phyloP scores from a whole-genome alignment of 2,797 vertebrate species.

The Aplochiton taeniatus region DNA sequence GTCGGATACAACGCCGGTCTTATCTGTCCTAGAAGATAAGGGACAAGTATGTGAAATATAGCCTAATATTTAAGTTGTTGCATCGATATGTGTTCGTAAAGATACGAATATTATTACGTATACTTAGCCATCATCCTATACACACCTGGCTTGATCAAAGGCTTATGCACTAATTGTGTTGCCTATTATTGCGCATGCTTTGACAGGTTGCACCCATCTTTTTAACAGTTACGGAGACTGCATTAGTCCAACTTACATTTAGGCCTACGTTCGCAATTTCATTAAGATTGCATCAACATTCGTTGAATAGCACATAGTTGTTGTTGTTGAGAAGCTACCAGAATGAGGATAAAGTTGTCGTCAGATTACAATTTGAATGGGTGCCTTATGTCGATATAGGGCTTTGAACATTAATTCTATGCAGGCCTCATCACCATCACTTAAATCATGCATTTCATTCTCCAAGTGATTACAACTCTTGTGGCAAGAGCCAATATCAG shows the following conservation, averaged over 20 bases:
- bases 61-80: not conserved
- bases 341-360: not conserved
- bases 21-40: conserved; percentile 24
- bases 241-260: not conserved
- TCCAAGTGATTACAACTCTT: no score
- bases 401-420: not conserved
- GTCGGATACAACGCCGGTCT: conserved; percentile 35
- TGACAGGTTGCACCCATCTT: not conserved
- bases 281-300: conserved; percentile 47
- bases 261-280: conserved; percentile 29
- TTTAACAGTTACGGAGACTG: not conserved
- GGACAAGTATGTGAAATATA: conserved; percentile 1
- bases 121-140: no score
- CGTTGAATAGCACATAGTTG: conserved; percentile 4
- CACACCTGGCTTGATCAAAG: no score
- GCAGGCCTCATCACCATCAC: not conserved
- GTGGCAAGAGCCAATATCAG: not conserved
- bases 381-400: no score
- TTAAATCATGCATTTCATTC: no score
- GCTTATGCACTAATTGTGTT: no score
- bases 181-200: not conserved
- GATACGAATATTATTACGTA: no score
- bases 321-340: conserved; percentile 25
- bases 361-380: not conserved
- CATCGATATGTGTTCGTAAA: no score